These are phyloP conservation scores for Proterorhinus semilunaris DNA, from an alignment of 2,113 vertebrate species.

Conservation along the genomic window DNA sequence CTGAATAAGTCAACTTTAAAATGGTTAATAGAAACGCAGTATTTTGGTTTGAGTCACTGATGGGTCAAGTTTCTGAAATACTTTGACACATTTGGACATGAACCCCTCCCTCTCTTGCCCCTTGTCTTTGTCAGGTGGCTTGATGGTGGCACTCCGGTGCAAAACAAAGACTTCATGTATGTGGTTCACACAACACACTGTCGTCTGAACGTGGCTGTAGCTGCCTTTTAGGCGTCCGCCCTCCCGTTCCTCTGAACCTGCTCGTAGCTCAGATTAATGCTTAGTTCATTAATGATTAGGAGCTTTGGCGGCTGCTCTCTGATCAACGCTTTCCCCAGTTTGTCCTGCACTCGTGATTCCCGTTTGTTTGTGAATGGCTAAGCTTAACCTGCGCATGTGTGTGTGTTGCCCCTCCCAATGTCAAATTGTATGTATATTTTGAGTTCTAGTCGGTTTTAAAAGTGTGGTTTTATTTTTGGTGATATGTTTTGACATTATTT, in stretches of 20 bases:
- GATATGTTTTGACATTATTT: too few species aligned
- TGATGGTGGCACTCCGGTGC: slow-evolving; percentile 83
- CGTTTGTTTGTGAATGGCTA: slow-evolving; percentile 34
- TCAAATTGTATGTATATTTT: too few species aligned
- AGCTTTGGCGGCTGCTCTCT: slow-evolving; percentile 15
- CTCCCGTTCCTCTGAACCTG: slow-evolving; percentile 27
- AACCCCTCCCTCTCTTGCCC: slow-evolving; percentile 26
- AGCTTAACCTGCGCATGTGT: slow-evolving; percentile 29
- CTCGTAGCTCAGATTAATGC: slow-evolving; percentile 1
- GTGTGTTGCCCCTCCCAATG: neutral
- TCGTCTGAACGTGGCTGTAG: slow-evolving; percentile 42
- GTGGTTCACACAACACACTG: slow-evolving; percentile 65
- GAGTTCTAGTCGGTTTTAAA: too few species aligned
- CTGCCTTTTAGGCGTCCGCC: slow-evolving; percentile 16
- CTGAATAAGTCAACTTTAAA: too few species aligned
- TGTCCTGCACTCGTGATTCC: slow-evolving; percentile 4
- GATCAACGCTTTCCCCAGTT: neutral
- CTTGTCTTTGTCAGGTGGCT: slow-evolving; percentile 89
- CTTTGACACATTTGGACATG: neutral
- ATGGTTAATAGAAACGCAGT: too few species aligned
- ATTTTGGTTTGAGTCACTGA: too few species aligned
- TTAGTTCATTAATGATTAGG: neutral
- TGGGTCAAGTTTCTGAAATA: too few species aligned
- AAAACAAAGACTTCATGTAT: slow-evolving; percentile 89
- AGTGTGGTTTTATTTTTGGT: too few species aligned